Base-by-base conservation (phyloP, 2,888 invertebrate genomes). In the Scaptomyza tumidula region DNA sequence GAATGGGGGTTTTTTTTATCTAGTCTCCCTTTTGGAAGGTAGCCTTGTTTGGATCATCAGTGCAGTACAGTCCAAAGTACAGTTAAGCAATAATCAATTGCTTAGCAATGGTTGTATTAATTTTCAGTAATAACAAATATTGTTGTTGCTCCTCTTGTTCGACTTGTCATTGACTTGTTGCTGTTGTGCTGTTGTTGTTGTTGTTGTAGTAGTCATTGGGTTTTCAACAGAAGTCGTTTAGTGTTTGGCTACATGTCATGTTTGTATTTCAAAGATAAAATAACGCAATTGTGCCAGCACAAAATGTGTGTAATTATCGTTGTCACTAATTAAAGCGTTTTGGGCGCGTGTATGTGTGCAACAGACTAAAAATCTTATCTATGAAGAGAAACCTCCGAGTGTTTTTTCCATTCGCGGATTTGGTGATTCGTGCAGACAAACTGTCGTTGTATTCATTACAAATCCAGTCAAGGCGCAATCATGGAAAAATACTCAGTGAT, bases 251-350 rank as follows among this genome's bases (percentile, higher is more conserved):
- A 55, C 78, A 71, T 79, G 75, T 80, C 75, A 54, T 81, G 81
- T 79, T 79, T 72, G 69, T 78, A 69, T 67, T 78, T 75, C 75
- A 53, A 61, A 81, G 83, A 84, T 84, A 84, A 84, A 88, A 77
- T 75, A 78, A 66, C 75, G 71, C 79, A 75, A 75, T 73, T 75
- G 78, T 75, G 75, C 69, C 75, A 73, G 78, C 69, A 64, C 80
- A 73, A 79, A 82, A 82, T 81, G 69, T 88, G 82, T 89, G 88
- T 89, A 89, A 89, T 90, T 90, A 82, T 84, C 80, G 86, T 89
- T 89, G 88, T 89, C 75, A 90, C 86, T 89, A 89, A 89, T 89
- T 90, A 89, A 86, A 86, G 70, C 71, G 67, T 45, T 33, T n/a
- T 13, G 49, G 19, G 55, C 37, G 49, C 33, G 62, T 59, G 67